Evolutionary conservation across 2,888 invertebrate species (phyloP).

Genomic region (Drepana falcataria): DNA sequence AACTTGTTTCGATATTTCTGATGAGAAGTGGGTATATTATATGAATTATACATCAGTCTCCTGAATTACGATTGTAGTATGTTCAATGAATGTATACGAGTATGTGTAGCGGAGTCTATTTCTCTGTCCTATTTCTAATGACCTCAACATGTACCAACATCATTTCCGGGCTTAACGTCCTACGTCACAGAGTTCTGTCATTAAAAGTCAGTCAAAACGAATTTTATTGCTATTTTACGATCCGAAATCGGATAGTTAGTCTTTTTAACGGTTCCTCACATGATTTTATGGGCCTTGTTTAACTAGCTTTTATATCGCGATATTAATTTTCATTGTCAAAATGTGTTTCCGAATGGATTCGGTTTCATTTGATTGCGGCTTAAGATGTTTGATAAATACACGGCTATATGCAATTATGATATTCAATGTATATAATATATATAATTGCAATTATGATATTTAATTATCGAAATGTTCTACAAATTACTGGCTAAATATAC

Average conservation of each 20-base stretch:
- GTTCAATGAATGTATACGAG: no score
- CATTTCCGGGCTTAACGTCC: constrained; percentile 44
- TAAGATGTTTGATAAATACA: not conserved
- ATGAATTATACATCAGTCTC: no score
- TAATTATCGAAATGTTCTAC: no score
- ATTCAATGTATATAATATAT: no score
- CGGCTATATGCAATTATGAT: no score
- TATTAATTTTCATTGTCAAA: constrained; percentile 59
- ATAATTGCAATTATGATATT: no score
- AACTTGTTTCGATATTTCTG: no score
- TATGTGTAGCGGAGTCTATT: no score
- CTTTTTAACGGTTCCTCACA: constrained; percentile 48
- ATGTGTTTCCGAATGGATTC: constrained; percentile 23
- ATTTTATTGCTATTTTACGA: constrained; percentile 61
- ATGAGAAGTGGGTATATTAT: no score
- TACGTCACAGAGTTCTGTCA: constrained; percentile 46
- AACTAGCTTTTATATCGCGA: constrained; percentile 36
- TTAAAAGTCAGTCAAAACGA: constrained; percentile 61
- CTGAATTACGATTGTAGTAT: no score
- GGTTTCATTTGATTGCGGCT: constrained; percentile 9
- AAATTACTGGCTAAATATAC: no score
- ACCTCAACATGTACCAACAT: constrained; percentile 7
- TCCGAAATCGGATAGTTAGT: constrained; percentile 66
- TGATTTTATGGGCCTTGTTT: constrained; percentile 41
- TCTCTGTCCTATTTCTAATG: not conserved